Evolutionary conservation across 2,888 invertebrate genomes (phyloP).

Genomic region (Elmis aenea): DNA sequence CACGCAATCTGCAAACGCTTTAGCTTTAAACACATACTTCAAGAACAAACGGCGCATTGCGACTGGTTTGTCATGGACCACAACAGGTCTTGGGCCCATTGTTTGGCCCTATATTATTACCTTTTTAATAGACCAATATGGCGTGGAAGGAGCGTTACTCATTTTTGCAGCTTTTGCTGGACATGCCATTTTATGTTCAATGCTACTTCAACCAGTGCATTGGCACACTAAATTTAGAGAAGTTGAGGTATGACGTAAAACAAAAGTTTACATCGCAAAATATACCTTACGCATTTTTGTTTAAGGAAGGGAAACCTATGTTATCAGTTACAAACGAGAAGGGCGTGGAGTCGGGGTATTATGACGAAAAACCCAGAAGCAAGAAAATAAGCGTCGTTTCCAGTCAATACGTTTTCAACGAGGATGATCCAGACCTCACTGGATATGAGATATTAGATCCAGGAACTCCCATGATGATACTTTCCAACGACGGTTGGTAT

Average conservation of each 20-base stretch:
- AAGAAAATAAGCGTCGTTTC: conserved; percentile 52
- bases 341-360: conserved; percentile 14
- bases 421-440: conserved; percentile 57
- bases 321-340: conserved; percentile 4
- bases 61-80: conserved; percentile 66
- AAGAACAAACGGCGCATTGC: conserved; percentile 64
- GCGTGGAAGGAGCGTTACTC: conserved; percentile 61
- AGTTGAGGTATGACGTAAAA: conserved; percentile 1
- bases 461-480: conserved; percentile 62
- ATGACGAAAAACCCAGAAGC: conserved; percentile 27
- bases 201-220: conserved; percentile 68
- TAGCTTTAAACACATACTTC: conserved; percentile 72
- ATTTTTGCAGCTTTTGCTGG: conserved; percentile 63
- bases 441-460: conserved; percentile 64
- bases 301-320: not conserved
- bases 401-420: conserved; percentile 61
- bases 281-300: not conserved
- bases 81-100: conserved; percentile 68
- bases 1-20: conserved; percentile 62
- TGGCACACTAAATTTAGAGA: conserved; percentile 59
- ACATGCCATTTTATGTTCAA: conserved; percentile 62
- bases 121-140: conserved; percentile 55
- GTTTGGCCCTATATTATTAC: conserved; percentile 68
- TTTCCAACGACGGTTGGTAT: conserved; percentile 60
- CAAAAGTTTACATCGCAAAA: not conserved